These are phyloP conservation scores for Lycocerus yunnanus DNA, from an alignment of 2,888 invertebrate species.

Conservation along the genomic window DNA sequence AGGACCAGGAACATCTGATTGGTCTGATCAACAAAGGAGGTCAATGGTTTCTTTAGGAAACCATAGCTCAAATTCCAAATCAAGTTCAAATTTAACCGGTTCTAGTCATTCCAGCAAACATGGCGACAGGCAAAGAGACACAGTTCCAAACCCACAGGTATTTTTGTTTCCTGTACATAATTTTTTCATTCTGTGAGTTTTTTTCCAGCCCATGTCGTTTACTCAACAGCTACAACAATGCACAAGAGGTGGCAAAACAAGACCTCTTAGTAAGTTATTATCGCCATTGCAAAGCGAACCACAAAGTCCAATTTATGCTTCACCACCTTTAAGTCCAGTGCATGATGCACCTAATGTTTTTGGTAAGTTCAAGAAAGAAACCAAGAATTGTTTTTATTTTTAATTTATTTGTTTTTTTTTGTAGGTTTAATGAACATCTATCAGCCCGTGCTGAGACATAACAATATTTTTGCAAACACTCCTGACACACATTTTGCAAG, in stretches of 20 bases:
- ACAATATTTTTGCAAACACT: conserved; percentile 54
- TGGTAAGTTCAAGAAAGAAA: conserved; percentile 40
- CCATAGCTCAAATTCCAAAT: conserved; percentile 79
- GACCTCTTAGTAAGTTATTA: conserved; percentile 66
- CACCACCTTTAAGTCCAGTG: conserved; percentile 66
- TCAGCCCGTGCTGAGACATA: conserved; percentile 54
- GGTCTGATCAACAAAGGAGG: conserved; percentile 56
- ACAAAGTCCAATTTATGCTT: conserved; percentile 72
- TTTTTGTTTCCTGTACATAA: background rate
- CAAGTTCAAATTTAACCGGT: conserved; percentile 77
- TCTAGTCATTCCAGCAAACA: conserved; percentile 55
- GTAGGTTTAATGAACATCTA: conserved; percentile 54
- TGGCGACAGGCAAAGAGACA: conserved; percentile 49
- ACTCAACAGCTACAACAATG: conserved; percentile 91
- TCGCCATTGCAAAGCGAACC: conserved; percentile 68
- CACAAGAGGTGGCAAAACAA: conserved; percentile 68
- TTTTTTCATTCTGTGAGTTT: background rate
- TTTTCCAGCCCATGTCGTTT: conserved; percentile 76
- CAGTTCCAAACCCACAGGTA: conserved; percentile 45
- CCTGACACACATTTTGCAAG: conserved; percentile 84
- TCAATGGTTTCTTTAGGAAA: conserved; percentile 66
- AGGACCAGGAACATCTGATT: conserved; percentile 52
- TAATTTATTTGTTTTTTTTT: conserved; percentile 11
- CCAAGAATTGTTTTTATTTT: background rate
- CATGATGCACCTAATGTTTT: conserved; percentile 54